Conservation (phyloP, 1,140 invertebrate species). For the Tenebrio molitor region DNA sequence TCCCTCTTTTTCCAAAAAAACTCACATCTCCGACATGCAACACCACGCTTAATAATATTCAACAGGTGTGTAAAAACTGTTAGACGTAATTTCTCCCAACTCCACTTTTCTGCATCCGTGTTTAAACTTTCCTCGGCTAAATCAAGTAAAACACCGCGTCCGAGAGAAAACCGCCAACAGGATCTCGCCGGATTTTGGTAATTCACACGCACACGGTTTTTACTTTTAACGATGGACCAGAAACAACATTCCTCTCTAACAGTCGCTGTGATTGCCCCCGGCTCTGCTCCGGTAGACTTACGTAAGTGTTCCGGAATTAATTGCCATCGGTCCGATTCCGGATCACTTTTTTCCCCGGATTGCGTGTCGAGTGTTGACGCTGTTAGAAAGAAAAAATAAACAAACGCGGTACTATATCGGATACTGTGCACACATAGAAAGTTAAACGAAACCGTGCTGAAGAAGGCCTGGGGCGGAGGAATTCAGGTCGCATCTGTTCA, state of each 20-base stretch:
- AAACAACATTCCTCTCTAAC: conserved; percentile 7
- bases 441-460: conserved; percentile 46
- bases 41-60: conserved; percentile 7
- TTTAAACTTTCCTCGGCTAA: conserved; percentile 40
- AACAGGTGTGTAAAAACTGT: conserved; percentile 29
- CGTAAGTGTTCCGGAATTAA: conserved; percentile 5
- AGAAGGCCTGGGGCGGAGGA: conserved; percentile 32
- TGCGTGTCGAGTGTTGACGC: no score
- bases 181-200: conserved; percentile 13
- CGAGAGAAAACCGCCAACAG: conserved; percentile 16
- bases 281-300: no score
- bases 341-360: no score
- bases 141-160: neutral
- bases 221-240: conserved; percentile 23
- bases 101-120: conserved; percentile 40
- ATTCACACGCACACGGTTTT: conserved; percentile 4
- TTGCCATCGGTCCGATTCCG: neutral
- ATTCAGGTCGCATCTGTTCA: conserved; percentile 45
- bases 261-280: neutral
- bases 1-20: no score
- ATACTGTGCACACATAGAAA: conserved; percentile 36
- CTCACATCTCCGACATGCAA: no score
- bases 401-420: no score
- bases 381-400: neutral
- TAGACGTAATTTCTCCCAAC: conserved; percentile 39